Evolutionary conservation across 1,140 invertebrate genomes (phyloP), one percentile per base, ranked within the genome.

Genomic region (Holcopasites calliopsidis): DNA sequence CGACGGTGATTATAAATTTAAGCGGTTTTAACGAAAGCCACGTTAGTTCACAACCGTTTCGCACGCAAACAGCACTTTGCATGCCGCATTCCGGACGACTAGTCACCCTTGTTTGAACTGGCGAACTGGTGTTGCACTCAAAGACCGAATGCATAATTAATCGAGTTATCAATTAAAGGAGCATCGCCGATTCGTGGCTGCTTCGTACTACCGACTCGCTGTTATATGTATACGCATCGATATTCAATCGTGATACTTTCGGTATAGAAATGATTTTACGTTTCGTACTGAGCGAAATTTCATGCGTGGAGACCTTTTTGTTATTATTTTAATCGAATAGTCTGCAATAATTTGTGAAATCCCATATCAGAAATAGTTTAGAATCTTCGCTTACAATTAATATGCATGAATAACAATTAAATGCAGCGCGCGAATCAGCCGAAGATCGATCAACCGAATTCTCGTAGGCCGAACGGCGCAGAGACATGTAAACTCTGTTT

Each of bases 11-110:
- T 85, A 85, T 84, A 85, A 84, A 85, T 85, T 82, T 77, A 85
- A 82, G 80, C 74, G 74, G 66, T 82, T 83, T 85, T 83, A 85
- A 72, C 77, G 68, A 85, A 85, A 85, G 77, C 80, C 76, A 85
- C 61, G 83, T 84, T 69, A 76, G 70, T 60, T 80, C 70, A 72
- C 58, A 80, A 57, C 68, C 62, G 61, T 76, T 77, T 76, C 65
- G 62, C 84, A 85, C 77, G 84, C 84, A 77, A 85, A 42, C 83
- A 70, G 80, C 77, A 83, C 83, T 80, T 85, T 83, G 80, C 84
- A 85, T 85, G 84, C 75, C 68, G 50, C 80, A 85, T 85, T 85
- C 83, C 71, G 68, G 64, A 74, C 62, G 71, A 74, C 77, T 85
- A 80, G 80, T 65, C 80, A 82, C 77, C 74, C 80, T 82, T 83